Conservation (phyloP, 2,113 vertebrate species). For the Patagioenas fasciata region DNA sequence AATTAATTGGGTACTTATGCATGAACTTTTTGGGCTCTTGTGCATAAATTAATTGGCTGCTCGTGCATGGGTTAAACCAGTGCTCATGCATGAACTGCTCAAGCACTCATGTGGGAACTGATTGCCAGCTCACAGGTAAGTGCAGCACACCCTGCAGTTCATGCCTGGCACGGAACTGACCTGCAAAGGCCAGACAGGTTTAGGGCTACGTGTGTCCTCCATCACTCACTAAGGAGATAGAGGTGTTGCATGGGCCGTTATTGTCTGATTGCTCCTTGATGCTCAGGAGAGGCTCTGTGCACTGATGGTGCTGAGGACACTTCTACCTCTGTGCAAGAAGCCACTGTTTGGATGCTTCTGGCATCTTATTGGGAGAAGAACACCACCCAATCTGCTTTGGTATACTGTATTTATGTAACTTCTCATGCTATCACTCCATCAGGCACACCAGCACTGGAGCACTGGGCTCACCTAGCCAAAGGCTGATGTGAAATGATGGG, state of each 20-base stretch:
- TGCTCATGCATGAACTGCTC: background rate
- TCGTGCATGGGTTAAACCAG: background rate
- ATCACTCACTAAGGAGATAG: background rate
- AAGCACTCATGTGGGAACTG: background rate
- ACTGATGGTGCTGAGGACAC: background rate
- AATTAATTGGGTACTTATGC: background rate
- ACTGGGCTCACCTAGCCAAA: background rate
- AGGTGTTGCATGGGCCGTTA: background rate
- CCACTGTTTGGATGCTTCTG: background rate
- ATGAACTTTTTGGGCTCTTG: background rate
- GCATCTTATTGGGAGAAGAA: background rate
- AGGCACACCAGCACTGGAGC: background rate
- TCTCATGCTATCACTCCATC: background rate
- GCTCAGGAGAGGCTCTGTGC: background rate
- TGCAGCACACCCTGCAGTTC: background rate
- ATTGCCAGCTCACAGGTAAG: background rate
- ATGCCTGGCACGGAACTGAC: accelerated
- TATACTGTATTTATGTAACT: background rate
- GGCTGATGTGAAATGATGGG: accelerated
- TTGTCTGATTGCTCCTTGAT: background rate
- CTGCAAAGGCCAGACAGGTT: background rate
- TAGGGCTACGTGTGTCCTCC: accelerated
- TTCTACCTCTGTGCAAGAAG: background rate
- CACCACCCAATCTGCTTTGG: background rate
- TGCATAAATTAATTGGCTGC: background rate